Conservation (phyloP, 2,888 invertebrate species). For the Phasia obesa region DNA sequence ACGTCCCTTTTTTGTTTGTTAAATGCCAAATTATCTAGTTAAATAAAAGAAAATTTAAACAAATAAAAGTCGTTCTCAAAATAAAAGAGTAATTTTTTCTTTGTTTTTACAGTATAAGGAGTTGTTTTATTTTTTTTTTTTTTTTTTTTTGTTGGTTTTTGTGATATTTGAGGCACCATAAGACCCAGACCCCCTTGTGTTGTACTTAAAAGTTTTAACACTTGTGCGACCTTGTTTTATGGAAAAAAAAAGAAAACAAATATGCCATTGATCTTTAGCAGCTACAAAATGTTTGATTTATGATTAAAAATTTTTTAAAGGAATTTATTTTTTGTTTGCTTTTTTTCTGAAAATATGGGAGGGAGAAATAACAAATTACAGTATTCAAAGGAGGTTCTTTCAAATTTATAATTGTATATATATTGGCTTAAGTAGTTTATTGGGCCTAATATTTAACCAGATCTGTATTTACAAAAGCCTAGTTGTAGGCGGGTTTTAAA, state of each 20-base stretch:
- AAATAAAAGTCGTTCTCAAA: slow-evolving; percentile 59
- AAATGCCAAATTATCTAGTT: slow-evolving; percentile 65
- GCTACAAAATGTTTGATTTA: slow-evolving; percentile 50
- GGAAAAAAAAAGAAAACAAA: slow-evolving; percentile 43
- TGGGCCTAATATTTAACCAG: too few relatives aligned
- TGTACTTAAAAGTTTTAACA: slow-evolving; percentile 5
- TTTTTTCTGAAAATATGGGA: neutral
- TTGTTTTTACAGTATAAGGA: neutral
- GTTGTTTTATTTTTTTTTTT: slow-evolving; percentile 6
- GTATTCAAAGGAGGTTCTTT: neutral
- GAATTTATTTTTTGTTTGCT: neutral
- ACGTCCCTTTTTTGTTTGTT: slow-evolving; percentile 47
- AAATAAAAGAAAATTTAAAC: slow-evolving; percentile 62
- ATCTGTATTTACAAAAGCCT: too few relatives aligned
- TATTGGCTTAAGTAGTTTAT: too few relatives aligned
- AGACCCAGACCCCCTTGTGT: slow-evolving; percentile 14
- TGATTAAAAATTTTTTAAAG: slow-evolving; percentile 44
- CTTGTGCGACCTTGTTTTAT: slow-evolving; percentile 45
- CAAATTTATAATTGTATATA: too few relatives aligned
- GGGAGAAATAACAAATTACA: slow-evolving; percentile 19
- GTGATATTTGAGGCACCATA: slow-evolving; percentile 10
- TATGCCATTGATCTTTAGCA: slow-evolving; percentile 71
- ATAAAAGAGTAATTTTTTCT: neutral
- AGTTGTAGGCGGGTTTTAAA: neutral
- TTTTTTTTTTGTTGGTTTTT: too few relatives aligned